phyloP scores from a whole-genome alignment of 2,113 vertebrate species.

The Stomatorhinus ivindoensis region DNA sequence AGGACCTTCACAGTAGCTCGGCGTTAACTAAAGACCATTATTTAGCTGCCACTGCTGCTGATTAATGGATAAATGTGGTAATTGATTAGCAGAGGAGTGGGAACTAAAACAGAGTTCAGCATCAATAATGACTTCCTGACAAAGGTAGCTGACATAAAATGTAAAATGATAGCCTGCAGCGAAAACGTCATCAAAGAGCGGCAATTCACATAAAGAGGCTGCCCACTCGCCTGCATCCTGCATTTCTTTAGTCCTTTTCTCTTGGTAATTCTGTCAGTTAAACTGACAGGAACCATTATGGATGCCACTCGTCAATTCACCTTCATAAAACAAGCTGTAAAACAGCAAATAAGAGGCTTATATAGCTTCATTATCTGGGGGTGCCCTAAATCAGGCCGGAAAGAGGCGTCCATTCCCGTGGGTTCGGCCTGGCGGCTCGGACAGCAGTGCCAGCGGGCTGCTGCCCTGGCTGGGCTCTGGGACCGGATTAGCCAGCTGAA shows the following conservation, averaged over 20 bases:
- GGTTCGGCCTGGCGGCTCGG: not conserved
- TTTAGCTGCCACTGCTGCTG: slow-evolving; percentile 81
- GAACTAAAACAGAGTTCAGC: slow-evolving; percentile 84
- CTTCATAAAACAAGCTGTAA: slow-evolving; percentile 77
- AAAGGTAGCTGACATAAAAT: slow-evolving; percentile 84
- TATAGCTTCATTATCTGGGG: slow-evolving; percentile 67
- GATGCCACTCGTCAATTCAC: slow-evolving; percentile 64
- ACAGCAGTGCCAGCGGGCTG: not conserved
- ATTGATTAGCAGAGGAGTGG: slow-evolving; percentile 93
- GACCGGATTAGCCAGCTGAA: slow-evolving; percentile 16
- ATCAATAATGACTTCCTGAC: slow-evolving; percentile 78
- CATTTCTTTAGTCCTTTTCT: slow-evolving; percentile 67
- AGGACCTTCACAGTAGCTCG: slow-evolving; percentile 59
- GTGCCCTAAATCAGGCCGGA: slow-evolving; percentile 46
- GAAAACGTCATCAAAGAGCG: slow-evolving; percentile 84
- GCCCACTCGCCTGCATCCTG: slow-evolving; percentile 54
- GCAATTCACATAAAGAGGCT: slow-evolving; percentile 60
- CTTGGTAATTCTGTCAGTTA: slow-evolving; percentile 76
- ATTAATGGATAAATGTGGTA: slow-evolving; percentile 95
- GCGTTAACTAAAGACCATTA: slow-evolving; percentile 74
- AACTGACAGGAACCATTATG: slow-evolving; percentile 79
- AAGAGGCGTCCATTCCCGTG: slow-evolving; percentile 45
- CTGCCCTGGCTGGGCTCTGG: not conserved
- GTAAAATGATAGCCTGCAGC: slow-evolving; percentile 82
- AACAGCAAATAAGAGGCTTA: slow-evolving; percentile 67